These are phyloP conservation scores for Ailuropoda melanoleuca DNA, from an alignment of 2,113 vertebrate genomes.

Conservation along the genomic window DNA sequence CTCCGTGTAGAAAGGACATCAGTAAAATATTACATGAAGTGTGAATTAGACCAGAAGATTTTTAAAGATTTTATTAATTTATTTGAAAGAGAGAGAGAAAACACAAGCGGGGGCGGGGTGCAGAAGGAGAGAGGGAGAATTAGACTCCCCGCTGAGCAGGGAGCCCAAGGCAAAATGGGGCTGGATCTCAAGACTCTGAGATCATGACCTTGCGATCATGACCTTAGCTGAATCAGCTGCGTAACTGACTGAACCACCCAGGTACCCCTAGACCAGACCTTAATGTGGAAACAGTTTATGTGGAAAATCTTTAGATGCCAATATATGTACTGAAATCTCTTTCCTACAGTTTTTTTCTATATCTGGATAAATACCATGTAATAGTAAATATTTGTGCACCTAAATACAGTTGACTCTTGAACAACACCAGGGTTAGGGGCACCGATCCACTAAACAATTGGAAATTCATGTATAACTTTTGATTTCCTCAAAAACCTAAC, in stretches of 20 bases:
- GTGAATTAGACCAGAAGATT: not conserved
- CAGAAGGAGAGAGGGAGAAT: not conserved
- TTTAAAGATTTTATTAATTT: not conserved
- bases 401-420: not conserved
- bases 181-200: not conserved
- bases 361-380: slow-evolving; percentile 6
- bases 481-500: not conserved
- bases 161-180: not conserved
- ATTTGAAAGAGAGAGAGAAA: not conserved
- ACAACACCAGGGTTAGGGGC: not conserved
- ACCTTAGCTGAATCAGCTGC: not conserved
- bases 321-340: not conserved
- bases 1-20: not conserved
- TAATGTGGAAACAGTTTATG: not conserved
- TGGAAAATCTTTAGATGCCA: slow-evolving; percentile 15
- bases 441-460: not conserved
- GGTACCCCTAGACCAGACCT: not conserved
- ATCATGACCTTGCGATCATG: not conserved
- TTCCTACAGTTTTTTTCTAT: not conserved
- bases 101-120: not conserved
- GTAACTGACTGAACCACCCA: not conserved
- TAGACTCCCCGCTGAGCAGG: not conserved
- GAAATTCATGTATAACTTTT: not conserved
- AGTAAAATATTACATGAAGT: not conserved
- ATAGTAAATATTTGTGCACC: not conserved